Conservation (phyloP, 2,113 vertebrate species). For the Hystrix brachyura region DNA sequence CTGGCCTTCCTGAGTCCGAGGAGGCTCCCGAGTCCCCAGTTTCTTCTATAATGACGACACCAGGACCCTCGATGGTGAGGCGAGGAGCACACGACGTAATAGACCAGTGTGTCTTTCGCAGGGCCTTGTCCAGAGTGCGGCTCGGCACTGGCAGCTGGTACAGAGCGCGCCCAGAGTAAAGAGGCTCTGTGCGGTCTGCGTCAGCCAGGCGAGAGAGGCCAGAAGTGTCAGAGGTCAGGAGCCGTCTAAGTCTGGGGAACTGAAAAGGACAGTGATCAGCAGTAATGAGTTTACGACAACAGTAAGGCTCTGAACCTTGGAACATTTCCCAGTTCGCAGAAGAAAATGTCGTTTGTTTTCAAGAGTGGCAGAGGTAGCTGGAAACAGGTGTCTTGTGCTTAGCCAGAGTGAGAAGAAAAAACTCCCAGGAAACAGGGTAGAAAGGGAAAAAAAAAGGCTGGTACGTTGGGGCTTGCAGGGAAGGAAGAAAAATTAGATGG, state of each 20-base stretch:
- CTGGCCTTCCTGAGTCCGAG: not conserved
- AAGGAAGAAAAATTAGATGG: not conserved
- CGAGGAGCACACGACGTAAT: not conserved
- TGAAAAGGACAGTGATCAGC: not conserved
- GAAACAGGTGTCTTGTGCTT: not conserved
- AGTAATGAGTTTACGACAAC: not conserved
- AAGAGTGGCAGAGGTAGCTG: not conserved
- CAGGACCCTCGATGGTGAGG: not conserved
- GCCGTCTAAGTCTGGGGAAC: not conserved
- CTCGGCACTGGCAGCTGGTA: not conserved
- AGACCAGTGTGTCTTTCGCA: not conserved
- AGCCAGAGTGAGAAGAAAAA: not conserved
- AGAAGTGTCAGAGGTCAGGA: not conserved
- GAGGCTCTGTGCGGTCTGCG: not conserved
- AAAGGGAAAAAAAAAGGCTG: not conserved
- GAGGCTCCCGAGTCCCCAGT: not conserved
- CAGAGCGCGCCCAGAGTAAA: not conserved
- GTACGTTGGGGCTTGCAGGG: not conserved
- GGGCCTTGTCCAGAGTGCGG: not conserved
- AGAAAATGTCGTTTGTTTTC: not conserved
- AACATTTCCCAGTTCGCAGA: not conserved
- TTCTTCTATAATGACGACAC: not conserved
- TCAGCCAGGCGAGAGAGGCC: not conserved
- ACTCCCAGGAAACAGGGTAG: not conserved
- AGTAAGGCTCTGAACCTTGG: not conserved